Evolutionary conservation across 2,797 vertebrate species (phyloP).

Genomic region (Channallabes apus): DNA sequence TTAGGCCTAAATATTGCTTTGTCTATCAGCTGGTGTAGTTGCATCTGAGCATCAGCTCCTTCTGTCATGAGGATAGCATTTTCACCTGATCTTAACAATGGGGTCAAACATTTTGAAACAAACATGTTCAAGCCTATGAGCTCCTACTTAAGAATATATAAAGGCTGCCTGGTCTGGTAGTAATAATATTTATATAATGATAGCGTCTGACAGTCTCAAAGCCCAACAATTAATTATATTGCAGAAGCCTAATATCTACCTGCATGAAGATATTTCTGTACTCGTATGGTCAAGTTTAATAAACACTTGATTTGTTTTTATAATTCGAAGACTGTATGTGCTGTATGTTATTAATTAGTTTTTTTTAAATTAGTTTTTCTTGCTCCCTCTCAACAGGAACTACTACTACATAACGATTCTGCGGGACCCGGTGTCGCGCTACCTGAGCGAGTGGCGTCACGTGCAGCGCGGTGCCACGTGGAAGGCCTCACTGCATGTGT

Average conservation of each 20-base stretch:
- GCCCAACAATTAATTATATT: background rate
- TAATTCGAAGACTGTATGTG: background rate
- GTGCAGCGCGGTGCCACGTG: slow-evolving; percentile 95
- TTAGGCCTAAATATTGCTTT: background rate
- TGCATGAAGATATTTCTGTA: background rate
- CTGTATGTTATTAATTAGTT: background rate
- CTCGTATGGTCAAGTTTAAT: background rate
- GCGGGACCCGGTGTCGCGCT: slow-evolving; percentile 92
- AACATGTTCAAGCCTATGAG: background rate
- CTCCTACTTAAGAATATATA: background rate
- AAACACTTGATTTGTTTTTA: background rate
- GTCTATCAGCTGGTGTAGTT: background rate
- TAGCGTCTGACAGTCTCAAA: background rate
- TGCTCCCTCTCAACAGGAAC: slow-evolving; percentile 73
- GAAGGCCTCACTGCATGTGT: slow-evolving; percentile 94
- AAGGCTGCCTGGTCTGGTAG: background rate
- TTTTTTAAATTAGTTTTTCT: slow-evolving; percentile 27
- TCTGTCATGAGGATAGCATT: background rate
- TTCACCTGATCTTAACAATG: background rate
- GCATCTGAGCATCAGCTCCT: background rate
- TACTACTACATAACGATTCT: slow-evolving; percentile 98
- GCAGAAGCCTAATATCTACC: background rate
- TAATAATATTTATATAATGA: background rate
- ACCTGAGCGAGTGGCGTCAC: slow-evolving; percentile 95
- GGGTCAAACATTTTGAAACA: background rate